Conservation (phyloP, 2,888 invertebrate genomes). For the Glaucopsyche alexis region DNA sequence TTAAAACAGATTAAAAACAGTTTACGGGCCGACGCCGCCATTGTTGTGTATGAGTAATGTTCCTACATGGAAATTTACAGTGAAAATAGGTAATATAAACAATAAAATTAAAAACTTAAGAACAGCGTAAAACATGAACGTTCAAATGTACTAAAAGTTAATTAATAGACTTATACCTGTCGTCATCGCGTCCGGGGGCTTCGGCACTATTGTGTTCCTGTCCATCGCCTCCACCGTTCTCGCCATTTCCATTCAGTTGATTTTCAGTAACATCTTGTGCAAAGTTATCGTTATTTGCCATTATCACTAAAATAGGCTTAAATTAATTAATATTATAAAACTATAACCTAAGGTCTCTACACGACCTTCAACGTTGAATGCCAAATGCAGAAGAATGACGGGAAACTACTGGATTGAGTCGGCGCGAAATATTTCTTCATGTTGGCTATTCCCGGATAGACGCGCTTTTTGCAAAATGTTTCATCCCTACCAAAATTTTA, state of each 20-base stretch:
- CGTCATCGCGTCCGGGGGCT: slow-evolving; percentile 89
- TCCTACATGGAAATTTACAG: slow-evolving; percentile 51
- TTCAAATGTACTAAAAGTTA: slow-evolving; percentile 12
- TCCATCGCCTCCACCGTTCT: slow-evolving; percentile 84
- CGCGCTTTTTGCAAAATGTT: slow-evolving; percentile 45
- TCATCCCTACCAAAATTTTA: slow-evolving; percentile 45
- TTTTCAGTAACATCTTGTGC: slow-evolving; percentile 87
- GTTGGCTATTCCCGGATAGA: slow-evolving; percentile 44
- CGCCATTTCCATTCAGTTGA: slow-evolving; percentile 81
- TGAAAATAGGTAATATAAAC: slow-evolving; percentile 38
- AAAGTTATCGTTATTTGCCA: slow-evolving; percentile 90
- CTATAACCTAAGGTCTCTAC: slow-evolving; percentile 71
- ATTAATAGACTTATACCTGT: slow-evolving; percentile 78
- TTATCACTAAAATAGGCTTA: slow-evolving; percentile 80
- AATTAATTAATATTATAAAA: slow-evolving; percentile 67
- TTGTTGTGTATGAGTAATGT: slow-evolving; percentile 55
- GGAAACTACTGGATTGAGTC: slow-evolving; percentile 52
- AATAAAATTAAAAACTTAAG: slow-evolving; percentile 11
- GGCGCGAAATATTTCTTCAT: slow-evolving; percentile 44
- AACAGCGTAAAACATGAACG: not conserved
- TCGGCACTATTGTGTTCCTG: slow-evolving; percentile 87
- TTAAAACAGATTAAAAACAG: slow-evolving; percentile 62
- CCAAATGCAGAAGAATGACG: slow-evolving; percentile 76
- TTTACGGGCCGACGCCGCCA: slow-evolving; percentile 73
- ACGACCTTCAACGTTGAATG: slow-evolving; percentile 76